Percentiles rank a stretch among this genome's conserved stretches.
phyloP scores from a whole-genome alignment of 2,888 invertebrate species.

The Prosopocoilus inquinatus region DNA sequence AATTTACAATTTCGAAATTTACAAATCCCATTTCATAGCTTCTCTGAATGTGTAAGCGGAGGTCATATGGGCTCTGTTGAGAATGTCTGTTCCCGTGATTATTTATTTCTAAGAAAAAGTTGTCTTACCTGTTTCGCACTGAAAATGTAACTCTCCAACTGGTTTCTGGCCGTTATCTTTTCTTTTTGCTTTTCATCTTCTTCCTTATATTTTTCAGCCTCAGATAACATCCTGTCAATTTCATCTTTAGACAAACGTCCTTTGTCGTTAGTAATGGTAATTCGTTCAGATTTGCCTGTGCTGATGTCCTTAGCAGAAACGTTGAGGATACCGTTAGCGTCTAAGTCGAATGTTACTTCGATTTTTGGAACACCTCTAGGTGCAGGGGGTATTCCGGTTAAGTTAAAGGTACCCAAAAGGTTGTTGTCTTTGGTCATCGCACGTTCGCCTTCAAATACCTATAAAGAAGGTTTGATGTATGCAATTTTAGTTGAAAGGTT shows the following conservation, averaged over 20 bases:
- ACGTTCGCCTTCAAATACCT: conserved; percentile 82
- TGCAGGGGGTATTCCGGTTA: conserved; percentile 81
- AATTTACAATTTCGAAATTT: too few species aligned
- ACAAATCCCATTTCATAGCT: too few species aligned
- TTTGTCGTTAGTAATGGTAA: conserved; percentile 85
- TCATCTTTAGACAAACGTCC: conserved; percentile 82
- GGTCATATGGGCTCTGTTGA: too few species aligned
- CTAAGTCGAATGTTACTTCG: conserved; percentile 80
- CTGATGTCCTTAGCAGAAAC: conserved; percentile 76
- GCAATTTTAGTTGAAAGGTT: not conserved
- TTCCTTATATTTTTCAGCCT: conserved; percentile 74
- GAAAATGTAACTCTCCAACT: conserved; percentile 74
- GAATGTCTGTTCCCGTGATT: too few species aligned
- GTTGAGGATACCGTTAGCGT: conserved; percentile 86
- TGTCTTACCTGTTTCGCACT: conserved; percentile 60
- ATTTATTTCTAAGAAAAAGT: too few species aligned
- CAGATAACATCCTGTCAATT: conserved; percentile 80
- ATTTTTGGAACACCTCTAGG: conserved; percentile 79
- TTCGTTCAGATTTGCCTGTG: conserved; percentile 72
- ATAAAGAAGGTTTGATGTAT: conserved; percentile 13
- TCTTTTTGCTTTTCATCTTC: conserved; percentile 73
- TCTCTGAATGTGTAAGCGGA: too few species aligned
- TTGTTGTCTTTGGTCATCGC: conserved; percentile 92
- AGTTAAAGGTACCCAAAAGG: conserved; percentile 75
- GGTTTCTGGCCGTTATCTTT: conserved; percentile 69